Conservation (phyloP, 2,113 vertebrate species). For the Thamnophis sirtalis region DNA sequence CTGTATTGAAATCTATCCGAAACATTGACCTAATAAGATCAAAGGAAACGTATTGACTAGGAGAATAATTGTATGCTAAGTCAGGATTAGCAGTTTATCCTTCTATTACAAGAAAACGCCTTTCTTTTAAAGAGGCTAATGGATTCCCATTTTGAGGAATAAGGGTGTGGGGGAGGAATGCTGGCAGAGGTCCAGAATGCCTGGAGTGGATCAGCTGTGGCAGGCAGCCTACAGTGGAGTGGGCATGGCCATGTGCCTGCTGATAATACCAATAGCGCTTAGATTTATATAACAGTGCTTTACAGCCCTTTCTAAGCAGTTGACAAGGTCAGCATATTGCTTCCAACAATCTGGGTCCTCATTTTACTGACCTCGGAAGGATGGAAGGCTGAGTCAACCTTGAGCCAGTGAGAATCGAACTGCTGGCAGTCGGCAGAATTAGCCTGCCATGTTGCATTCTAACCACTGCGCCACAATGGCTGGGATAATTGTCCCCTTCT, state of each 20-base stretch:
- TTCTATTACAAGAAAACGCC: slow-evolving; percentile 62
- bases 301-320: no score
- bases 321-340: no score
- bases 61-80: slow-evolving; percentile 58
- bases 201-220: not conserved
- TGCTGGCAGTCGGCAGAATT: no score
- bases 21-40: slow-evolving; percentile 59
- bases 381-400: no score
- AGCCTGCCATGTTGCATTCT: not conserved
- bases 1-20: slow-evolving; percentile 58
- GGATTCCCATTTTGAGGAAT: slow-evolving; percentile 43
- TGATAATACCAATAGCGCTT: not conserved
- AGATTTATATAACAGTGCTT: no score
- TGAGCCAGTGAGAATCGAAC: no score
- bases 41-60: slow-evolving; percentile 57
- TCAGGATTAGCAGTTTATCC: slow-evolving; percentile 46
- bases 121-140: slow-evolving; percentile 62
- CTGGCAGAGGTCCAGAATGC: no score
- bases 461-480: not conserved
- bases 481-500: not conserved
- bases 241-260: not conserved
- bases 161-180: no score
- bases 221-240: not conserved
- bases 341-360: no score
- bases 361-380: no score